Evolutionary conservation across 1,140 invertebrate genomes (phyloP), one percentile per base, ranked within the genome.

Genomic region (Hyles euphorbiae): DNA sequence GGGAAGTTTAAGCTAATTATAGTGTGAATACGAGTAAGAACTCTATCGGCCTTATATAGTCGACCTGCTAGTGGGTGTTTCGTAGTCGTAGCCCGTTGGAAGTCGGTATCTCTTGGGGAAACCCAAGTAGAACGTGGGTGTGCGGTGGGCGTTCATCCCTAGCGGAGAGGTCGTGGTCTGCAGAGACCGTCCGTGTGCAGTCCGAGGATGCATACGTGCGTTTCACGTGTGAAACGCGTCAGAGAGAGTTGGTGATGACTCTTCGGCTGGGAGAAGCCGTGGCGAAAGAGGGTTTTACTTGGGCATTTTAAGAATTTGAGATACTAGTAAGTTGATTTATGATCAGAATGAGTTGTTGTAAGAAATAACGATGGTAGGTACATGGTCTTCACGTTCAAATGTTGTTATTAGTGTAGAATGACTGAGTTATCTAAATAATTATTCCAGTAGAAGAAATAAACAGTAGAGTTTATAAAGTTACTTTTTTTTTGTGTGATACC

Each of bases 31-130:
- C 49, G 5, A 51, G 47, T 49, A 22, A 22, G 47, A 10, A 22
- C 9, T 49, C 47, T 49, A 49, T 49, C 47, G 49, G 49, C 49
- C n/a, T 3, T 32, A 32, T 22, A 59, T 63, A 71, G 69, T 55
- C 58, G 58, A 59, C 45, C 65, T 22, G 22, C 22, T 22, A 22
- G 22, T 22, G 22, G 22, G 22, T 22, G 22, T 22, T 22, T 22
- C 22, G 22, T 22, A 22, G 22, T 22, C 22, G 22, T 22, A 22
- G 22, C 22, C 22, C 2, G 22, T 22, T 22, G 50, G 65, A 68
- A 71, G 52, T 71, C 60, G 60, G 65, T 63, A 11, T 71, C 68
- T 67, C 57, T 57, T 60, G 62, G 11, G 59, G 58, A 12, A 67
- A 56, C 49, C 9, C 49, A 51, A 51, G 49, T 51, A 51, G 22